phyloP scores from a whole-genome alignment of 2,113 vertebrate species.

The Lepisosteus osseus region DNA sequence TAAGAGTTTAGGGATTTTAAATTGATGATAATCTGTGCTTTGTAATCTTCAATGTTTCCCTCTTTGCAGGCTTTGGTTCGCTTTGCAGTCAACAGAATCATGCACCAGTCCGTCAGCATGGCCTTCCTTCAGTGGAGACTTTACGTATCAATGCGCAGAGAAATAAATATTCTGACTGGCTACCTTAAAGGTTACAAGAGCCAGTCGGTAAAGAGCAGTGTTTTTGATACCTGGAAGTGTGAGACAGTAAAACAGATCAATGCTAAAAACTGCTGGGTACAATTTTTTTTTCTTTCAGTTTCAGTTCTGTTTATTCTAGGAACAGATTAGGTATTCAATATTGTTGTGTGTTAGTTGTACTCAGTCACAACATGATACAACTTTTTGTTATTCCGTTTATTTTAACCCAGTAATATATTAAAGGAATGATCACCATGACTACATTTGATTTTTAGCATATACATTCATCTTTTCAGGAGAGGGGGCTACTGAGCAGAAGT shows the following conservation, averaged over 20 bases:
- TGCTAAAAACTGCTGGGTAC: conserved; percentile 16
- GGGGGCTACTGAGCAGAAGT: background rate
- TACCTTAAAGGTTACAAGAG: background rate
- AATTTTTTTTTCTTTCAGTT: background rate
- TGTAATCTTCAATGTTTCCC: background rate
- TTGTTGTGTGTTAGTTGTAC: too few species aligned
- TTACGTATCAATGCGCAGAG: conserved; percentile 11
- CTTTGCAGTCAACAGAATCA: conserved; percentile 9
- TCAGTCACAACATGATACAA: too few species aligned
- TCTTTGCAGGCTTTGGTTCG: conserved; percentile 13
- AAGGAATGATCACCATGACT: too few species aligned
- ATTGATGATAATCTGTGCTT: too few species aligned
- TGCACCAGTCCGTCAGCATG: background rate
- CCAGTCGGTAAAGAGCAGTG: background rate
- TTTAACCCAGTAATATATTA: too few species aligned
- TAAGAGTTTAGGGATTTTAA: too few species aligned
- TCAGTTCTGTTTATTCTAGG: too few species aligned
- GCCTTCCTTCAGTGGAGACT: conserved; percentile 21
- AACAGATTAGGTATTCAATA: too few species aligned
- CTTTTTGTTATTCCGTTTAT: too few species aligned
- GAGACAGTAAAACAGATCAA: background rate
- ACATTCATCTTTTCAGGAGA: conserved; percentile 11
- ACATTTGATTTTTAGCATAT: too few species aligned
- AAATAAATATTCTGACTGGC: background rate
- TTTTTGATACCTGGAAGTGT: conserved; percentile 18